These are phyloP conservation scores for Hyperoplus lanceolatus DNA, from an alignment of 2,797 vertebrate species.

Conservation along the genomic window DNA sequence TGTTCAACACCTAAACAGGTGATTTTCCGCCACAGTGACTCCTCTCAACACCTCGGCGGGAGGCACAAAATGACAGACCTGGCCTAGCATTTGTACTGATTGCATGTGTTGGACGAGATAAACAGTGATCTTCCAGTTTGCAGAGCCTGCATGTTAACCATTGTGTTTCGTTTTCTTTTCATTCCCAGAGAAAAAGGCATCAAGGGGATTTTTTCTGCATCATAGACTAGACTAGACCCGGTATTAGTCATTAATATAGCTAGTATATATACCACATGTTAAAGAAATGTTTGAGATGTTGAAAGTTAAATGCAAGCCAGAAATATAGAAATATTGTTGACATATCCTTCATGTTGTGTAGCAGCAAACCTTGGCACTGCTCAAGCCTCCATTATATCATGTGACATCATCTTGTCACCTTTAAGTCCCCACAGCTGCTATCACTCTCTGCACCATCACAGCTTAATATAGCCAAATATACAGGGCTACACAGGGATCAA, in stretches of 20 bases:
- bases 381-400: constrained; percentile 34
- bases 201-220: constrained; percentile 17
- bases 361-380: constrained; percentile 16
- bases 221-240: too few relatives aligned
- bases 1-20: constrained; percentile 87
- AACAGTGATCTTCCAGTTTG: constrained; percentile 83
- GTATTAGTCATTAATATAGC: too few relatives aligned
- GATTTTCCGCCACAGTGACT: constrained; percentile 87
- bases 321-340: constrained; percentile 12
- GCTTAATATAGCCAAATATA: constrained; percentile 57
- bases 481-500: constrained; percentile 51
- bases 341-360: not conserved
- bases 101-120: constrained; percentile 85
- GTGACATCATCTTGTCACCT: constrained; percentile 57
- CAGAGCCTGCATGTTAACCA: constrained; percentile 77
- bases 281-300: constrained; percentile 11
- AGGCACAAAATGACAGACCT: constrained; percentile 84
- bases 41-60: constrained; percentile 81
- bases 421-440: constrained; percentile 24
- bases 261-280: not conserved
- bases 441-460: constrained; percentile 39
- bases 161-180: constrained; percentile 68
- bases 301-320: constrained; percentile 9
- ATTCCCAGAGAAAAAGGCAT: constrained; percentile 61
- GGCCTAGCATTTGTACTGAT: constrained; percentile 83